These are phyloP conservation scores for Zaprionus obscuricornis DNA, from an alignment of 2,888 invertebrate genomes.

Conservation along the genomic window DNA sequence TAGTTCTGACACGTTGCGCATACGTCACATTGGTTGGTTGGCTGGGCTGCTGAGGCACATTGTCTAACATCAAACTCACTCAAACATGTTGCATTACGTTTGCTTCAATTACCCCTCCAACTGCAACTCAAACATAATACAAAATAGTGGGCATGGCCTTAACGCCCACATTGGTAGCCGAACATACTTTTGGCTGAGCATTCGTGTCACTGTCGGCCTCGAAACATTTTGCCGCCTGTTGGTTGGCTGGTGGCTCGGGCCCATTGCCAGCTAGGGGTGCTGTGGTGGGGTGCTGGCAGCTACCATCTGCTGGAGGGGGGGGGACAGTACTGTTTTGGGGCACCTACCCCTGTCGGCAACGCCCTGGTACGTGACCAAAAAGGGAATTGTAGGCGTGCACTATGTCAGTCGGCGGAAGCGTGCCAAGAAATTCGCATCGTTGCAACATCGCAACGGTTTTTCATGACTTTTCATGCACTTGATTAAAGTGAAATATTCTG, in stretches of 20 bases:
- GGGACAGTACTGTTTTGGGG: conserved; percentile 21
- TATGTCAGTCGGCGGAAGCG: conserved; percentile 39
- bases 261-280: too few relatives aligned
- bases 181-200: conserved; percentile 25
- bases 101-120: conserved; percentile 62
- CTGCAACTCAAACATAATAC: conserved; percentile 32
- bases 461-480: too few relatives aligned
- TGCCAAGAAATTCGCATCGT: conserved; percentile 45
- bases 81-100: conserved; percentile 69
- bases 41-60: not conserved
- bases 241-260: conserved; percentile 45
- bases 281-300: too few relatives aligned
- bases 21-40: conserved; percentile 33
- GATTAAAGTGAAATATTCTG: too few relatives aligned
- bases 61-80: conserved; percentile 60
- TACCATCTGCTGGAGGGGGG: too few relatives aligned
- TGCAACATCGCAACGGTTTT: conserved; percentile 16
- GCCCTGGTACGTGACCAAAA: conserved; percentile 82
- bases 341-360: conserved; percentile 72
- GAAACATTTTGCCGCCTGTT: conserved; percentile 42
- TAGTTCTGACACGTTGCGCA: conserved; percentile 35
- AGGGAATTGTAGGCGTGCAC: conserved; percentile 79
- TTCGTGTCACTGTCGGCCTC: conserved; percentile 33
- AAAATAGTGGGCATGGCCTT: conserved; percentile 6
- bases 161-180: conserved; percentile 36